phyloP scores from a whole-genome alignment of 2,888 invertebrate genomes.

The Rhopalosiphum nymphaeae region DNA sequence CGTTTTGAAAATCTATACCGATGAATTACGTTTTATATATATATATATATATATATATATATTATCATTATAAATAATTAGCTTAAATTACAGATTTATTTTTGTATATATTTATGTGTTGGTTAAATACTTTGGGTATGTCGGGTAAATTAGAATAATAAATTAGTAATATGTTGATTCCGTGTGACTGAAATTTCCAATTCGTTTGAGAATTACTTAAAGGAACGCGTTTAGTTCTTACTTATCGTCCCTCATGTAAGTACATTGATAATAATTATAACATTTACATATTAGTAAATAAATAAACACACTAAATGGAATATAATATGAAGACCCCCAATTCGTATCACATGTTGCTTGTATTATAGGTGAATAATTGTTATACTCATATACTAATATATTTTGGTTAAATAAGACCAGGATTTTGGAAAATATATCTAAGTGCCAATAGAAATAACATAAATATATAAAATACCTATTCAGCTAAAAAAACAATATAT shows the following conservation, averaged over 20 bases:
- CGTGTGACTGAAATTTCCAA: background rate
- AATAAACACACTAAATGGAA: background rate
- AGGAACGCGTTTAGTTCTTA: background rate
- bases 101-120: background rate
- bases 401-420: background rate
- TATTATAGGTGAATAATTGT: background rate
- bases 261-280: background rate
- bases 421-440: background rate
- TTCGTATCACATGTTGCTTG: background rate
- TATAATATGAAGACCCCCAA: background rate
- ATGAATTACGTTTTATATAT: background rate
- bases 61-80: too few species aligned
- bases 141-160: background rate
- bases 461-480: background rate
- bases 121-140: background rate
- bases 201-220: background rate
- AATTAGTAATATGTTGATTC: background rate
- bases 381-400: background rate
- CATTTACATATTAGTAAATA: background rate
- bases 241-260: background rate
- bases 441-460: background rate
- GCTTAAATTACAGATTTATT: background rate
- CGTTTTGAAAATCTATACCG: background rate
- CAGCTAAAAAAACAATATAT: background rate
- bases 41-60: background rate